A percentile compares a stretch with the other conserved stretches of the same genome.
Evolutionary conservation across 2,797 vertebrate genomes (phyloP).

Genomic region (Chelonia mydas): DNA sequence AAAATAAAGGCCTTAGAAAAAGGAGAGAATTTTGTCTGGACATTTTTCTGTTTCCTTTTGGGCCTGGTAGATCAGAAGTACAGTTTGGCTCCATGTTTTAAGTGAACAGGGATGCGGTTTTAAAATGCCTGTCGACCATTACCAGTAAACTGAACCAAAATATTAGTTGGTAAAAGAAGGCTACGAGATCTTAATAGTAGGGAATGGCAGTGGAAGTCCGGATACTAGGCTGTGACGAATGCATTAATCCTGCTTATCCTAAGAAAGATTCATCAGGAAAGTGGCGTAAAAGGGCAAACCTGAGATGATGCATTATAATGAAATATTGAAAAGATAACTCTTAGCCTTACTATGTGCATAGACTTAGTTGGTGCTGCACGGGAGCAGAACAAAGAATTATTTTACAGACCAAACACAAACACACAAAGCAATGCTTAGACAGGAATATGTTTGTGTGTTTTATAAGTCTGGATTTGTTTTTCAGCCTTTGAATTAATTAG

Average conservation of each 20-base stretch:
- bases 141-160: constrained; percentile 40
- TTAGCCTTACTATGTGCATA: constrained; percentile 37
- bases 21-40: not conserved
- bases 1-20: constrained; percentile 18
- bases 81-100: constrained; percentile 7
- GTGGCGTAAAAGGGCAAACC: constrained; percentile 39
- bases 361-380: constrained; percentile 39
- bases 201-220: constrained; percentile 51
- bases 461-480: constrained; percentile 72
- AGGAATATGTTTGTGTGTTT: constrained; percentile 53
- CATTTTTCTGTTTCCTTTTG: constrained; percentile 21
- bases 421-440: constrained; percentile 21
- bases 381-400: constrained; percentile 14
- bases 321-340: constrained; percentile 58
- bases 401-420: constrained; percentile 40
- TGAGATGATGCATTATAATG: constrained; percentile 36
- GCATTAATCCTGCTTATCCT: constrained; percentile 48
- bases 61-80: not conserved
- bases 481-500: constrained; percentile 82
- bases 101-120: not conserved
- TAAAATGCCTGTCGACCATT: not conserved
- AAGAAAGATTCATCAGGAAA: constrained; percentile 40
- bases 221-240: constrained; percentile 16
- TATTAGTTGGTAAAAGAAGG: constrained; percentile 19
- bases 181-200: constrained; percentile 41